Evolutionary conservation across 2,888 invertebrate genomes (phyloP).

Genomic region (Chydorus sphaericus): DNA sequence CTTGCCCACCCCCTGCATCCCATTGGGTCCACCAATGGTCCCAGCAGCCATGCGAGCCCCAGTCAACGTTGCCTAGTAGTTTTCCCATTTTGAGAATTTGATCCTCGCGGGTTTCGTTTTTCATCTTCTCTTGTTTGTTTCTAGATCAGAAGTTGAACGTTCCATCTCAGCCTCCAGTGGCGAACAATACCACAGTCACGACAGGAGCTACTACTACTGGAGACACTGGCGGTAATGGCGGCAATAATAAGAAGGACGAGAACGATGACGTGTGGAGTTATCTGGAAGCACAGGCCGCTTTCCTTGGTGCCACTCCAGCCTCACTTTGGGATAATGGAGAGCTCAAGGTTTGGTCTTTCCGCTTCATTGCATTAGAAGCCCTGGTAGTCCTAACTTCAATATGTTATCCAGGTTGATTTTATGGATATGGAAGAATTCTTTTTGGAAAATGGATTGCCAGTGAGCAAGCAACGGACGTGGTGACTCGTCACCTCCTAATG

Average conservation of each 20-base stretch:
- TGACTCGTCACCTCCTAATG: not conserved
- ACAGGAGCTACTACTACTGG: not conserved
- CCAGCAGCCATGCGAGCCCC: not conserved
- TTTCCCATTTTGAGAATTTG: not conserved
- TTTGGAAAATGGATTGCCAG: slow-evolving; percentile 84
- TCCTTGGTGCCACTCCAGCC: slow-evolving; percentile 87
- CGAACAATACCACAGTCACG: too few relatives aligned
- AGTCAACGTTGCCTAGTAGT: too few relatives aligned
- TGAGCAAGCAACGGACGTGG: slow-evolving; percentile 36
- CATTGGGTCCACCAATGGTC: not conserved
- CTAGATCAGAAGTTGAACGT: too few relatives aligned
- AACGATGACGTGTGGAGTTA: slow-evolving; percentile 50
- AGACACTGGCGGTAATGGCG: slow-evolving; percentile 15
- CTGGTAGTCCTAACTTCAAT: not conserved
- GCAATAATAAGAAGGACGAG: slow-evolving; percentile 26
- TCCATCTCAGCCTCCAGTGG: too few relatives aligned
- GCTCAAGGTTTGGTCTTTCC: slow-evolving; percentile 30
- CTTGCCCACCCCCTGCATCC: not conserved
- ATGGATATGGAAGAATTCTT: slow-evolving; percentile 95
- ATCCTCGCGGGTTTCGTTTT: not conserved
- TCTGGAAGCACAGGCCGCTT: slow-evolving; percentile 84
- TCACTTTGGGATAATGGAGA: slow-evolving; percentile 90
- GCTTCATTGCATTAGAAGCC: not conserved
- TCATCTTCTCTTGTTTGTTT: not conserved
- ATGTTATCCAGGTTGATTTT: slow-evolving; percentile 48